phyloP scores from a whole-genome alignment of 2,113 vertebrate species.

The Vombatus ursinus region DNA sequence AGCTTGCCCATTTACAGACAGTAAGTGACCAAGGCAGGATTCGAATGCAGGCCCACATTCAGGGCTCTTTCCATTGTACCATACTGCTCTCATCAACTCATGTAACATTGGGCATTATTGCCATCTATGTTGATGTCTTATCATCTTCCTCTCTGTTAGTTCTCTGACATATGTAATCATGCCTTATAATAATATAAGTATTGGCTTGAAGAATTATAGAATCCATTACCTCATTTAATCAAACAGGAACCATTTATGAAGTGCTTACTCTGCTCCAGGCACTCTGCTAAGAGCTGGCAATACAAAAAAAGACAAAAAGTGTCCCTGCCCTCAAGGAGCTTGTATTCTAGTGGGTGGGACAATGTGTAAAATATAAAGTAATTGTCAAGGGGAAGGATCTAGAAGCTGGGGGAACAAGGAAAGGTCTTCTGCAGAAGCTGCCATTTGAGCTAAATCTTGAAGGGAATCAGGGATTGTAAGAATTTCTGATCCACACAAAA shows the following conservation, averaged over 20 bases:
- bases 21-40: background rate
- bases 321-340: background rate
- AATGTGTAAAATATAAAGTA: background rate
- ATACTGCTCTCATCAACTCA: background rate
- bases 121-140: background rate
- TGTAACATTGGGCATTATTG: background rate
- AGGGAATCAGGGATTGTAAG: background rate
- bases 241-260: background rate
- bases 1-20: background rate
- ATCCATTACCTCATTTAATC: background rate
- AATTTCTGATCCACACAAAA: background rate
- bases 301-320: background rate
- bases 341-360: background rate
- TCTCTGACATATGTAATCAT: background rate
- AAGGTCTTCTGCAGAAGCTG: background rate
- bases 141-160: background rate
- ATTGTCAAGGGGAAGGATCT: background rate
- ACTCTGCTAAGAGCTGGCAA: background rate
- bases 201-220: background rate
- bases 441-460: background rate
- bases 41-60: background rate
- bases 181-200: background rate
- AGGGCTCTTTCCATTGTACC: background rate
- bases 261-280: background rate
- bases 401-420: background rate